A percentile compares a stretch with the other conserved stretches of the same genome.
Conservation (phyloP, 2,888 invertebrate genomes). For the Pyrrhosoma nymphula region DNA sequence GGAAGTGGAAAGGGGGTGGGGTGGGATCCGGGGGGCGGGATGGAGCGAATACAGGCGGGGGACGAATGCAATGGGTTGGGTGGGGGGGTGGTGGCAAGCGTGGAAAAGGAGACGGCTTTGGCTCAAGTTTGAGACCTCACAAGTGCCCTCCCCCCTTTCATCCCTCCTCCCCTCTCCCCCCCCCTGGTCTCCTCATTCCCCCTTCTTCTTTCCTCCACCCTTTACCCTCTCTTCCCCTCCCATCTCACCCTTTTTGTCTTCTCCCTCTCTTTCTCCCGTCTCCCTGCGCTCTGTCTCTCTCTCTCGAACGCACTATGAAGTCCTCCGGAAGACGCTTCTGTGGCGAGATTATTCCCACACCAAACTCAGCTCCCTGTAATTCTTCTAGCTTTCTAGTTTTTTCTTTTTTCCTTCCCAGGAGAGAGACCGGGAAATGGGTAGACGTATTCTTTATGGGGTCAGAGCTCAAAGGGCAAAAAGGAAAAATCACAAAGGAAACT, state of each 20-base stretch:
- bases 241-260: too few species aligned
- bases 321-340: neutral
- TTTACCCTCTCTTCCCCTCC: too few species aligned
- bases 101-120: neutral
- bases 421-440: neutral
- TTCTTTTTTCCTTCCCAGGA: neutral
- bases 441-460: slow-evolving; percentile 22
- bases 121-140: slow-evolving; percentile 13
- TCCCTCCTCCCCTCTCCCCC: too few species aligned
- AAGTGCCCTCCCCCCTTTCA: neutral
- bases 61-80: neutral
- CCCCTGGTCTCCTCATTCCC: too few species aligned
- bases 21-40: neutral
- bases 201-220: too few species aligned
- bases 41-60: neutral
- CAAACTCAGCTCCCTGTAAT: neutral
- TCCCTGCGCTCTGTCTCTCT: neutral
- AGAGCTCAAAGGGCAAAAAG: neutral
- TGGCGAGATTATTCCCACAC: neutral
- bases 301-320: neutral
- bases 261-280: neutral
- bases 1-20: neutral
- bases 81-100: too few species aligned
- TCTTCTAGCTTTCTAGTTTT: neutral
- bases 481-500: neutral